Evolutionary conservation across 2,888 invertebrate species (phyloP).

Genomic region (Ceramica pisi): DNA sequence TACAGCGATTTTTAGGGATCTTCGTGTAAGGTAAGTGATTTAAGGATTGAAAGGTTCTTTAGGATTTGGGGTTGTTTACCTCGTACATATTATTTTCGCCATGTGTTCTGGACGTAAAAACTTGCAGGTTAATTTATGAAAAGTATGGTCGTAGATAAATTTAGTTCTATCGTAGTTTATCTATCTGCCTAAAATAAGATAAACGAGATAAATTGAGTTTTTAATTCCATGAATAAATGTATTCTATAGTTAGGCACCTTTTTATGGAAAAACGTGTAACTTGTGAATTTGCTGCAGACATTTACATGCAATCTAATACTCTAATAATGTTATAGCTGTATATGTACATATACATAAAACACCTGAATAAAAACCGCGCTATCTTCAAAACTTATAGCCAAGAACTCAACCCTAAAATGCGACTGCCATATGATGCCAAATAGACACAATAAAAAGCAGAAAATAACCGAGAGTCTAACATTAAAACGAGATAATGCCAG

Average conservation of each 20-base stretch:
- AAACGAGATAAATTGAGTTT: no score
- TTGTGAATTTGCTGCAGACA: background rate
- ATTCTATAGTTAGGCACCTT: no score
- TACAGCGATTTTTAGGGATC: slow-evolving; percentile 57
- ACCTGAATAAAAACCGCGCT: slow-evolving; percentile 6
- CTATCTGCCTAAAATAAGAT: no score
- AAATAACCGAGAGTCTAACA: slow-evolving; percentile 76
- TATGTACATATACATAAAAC: background rate
- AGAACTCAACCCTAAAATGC: slow-evolving; percentile 61
- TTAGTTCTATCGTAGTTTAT: no score
- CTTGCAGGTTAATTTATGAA: no score
- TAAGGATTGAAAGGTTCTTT: slow-evolving; percentile 17
- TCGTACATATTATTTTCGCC: background rate
- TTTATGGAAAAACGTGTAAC: no score
- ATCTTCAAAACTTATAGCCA: slow-evolving; percentile 39
- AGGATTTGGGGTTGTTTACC: background rate
- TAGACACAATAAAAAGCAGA: slow-evolving; percentile 75
- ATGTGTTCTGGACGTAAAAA: background rate
- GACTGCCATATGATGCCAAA: slow-evolving; percentile 69
- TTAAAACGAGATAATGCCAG: slow-evolving; percentile 82
- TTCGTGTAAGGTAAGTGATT: slow-evolving; percentile 44
- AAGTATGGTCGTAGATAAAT: no score
- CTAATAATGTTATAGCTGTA: background rate
- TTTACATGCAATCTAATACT: background rate
- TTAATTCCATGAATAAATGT: no score